Evolutionary conservation across 1,140 invertebrate species (phyloP).

Genomic region (Drosophila nannoptera): DNA sequence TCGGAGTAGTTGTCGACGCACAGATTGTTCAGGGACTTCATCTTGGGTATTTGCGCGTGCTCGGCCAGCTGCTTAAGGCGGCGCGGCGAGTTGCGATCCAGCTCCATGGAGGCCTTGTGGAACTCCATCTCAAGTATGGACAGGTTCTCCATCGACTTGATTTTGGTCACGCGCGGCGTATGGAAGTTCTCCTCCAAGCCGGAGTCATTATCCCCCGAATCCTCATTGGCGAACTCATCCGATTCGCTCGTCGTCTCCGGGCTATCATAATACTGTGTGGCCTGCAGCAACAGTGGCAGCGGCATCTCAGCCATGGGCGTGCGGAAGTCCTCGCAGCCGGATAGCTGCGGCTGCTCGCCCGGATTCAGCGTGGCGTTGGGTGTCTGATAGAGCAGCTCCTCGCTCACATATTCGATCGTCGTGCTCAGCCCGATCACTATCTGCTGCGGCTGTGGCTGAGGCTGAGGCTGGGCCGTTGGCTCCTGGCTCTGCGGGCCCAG

Average conservation of each 20-base stretch:
- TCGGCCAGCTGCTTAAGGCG: slow-evolving; percentile 69
- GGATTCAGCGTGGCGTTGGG: slow-evolving; percentile 66
- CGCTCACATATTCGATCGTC: slow-evolving; percentile 66
- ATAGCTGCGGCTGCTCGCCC: slow-evolving; percentile 19
- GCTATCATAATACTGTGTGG: slow-evolving; percentile 61
- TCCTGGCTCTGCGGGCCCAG: slow-evolving; percentile 8
- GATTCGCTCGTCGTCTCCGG: slow-evolving; percentile 53
- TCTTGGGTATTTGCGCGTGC: slow-evolving; percentile 68
- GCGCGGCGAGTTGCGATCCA: slow-evolving; percentile 74
- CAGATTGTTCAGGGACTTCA: slow-evolving; percentile 77
- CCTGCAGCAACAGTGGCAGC: slow-evolving; percentile 36
- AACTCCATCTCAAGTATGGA: slow-evolving; percentile 78
- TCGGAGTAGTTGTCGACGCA: slow-evolving; percentile 71
- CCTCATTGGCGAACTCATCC: slow-evolving; percentile 55
- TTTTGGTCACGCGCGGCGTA: slow-evolving; percentile 74
- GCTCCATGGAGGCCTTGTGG: slow-evolving; percentile 71
- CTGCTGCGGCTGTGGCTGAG: too few relatives aligned
- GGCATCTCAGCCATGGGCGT: slow-evolving; percentile 69
- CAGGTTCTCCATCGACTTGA: slow-evolving; percentile 78
- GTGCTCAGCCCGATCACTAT: slow-evolving; percentile 55
- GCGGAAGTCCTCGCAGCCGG: slow-evolving; percentile 64
- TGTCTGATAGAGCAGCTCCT: slow-evolving; percentile 71
- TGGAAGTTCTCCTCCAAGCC: slow-evolving; percentile 77
- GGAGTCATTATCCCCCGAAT: slow-evolving; percentile 70
- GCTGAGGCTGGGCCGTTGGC: too few relatives aligned